Conservation (phyloP, 2,888 invertebrate species). For the Rotaria macrura region DNA sequence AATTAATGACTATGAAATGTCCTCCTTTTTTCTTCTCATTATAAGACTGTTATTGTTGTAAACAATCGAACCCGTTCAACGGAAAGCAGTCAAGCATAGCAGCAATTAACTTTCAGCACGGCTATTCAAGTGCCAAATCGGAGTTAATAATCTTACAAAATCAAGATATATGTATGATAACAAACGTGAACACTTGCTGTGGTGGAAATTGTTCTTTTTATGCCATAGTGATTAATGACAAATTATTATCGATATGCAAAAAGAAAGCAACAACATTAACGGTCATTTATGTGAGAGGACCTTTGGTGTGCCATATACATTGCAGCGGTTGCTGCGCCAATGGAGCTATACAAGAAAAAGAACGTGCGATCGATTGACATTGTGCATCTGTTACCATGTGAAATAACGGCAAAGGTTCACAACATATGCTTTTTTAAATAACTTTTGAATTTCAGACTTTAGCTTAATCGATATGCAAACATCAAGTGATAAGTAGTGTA, state of each 20-base stretch:
- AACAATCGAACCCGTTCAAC: neutral
- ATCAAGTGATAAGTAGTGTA: no score
- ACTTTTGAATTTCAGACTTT: no score
- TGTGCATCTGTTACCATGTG: neutral
- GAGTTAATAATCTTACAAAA: neutral
- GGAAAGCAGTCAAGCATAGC: neutral
- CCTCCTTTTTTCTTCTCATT: neutral
- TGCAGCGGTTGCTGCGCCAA: neutral
- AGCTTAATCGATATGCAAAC: no score
- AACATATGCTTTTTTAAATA: no score
- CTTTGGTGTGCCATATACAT: no score
- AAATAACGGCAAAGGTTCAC: neutral
- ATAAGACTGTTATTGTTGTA: neutral
- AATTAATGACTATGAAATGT: neutral
- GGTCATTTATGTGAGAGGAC: neutral
- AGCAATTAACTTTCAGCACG: neutral
- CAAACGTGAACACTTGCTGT: neutral
- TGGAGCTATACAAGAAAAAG: neutral
- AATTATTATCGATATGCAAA: neutral
- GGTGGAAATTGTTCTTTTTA: neutral
- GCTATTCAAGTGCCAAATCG: no score
- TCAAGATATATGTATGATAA: neutral
- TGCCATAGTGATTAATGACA: neutral
- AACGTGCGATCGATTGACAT: neutral
- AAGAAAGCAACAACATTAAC: neutral